These are phyloP conservation scores for Corythornis madagascariensis DNA, from an alignment of 2,113 vertebrate genomes.

Conservation along the genomic window DNA sequence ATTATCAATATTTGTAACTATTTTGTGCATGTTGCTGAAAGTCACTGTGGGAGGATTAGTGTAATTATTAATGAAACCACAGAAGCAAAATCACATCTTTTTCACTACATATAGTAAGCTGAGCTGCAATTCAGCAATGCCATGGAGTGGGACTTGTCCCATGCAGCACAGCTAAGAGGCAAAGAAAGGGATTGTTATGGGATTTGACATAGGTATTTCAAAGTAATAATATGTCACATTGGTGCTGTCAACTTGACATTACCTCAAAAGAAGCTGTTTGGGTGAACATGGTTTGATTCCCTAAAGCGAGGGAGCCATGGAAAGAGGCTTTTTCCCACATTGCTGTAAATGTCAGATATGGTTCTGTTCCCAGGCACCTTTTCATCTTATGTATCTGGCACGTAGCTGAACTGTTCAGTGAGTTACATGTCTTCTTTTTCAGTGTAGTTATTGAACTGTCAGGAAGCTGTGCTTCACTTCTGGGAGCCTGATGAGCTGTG, in stretches of 20 bases:
- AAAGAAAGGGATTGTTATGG: not conserved
- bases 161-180: not conserved
- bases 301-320: not conserved
- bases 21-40: not conserved
- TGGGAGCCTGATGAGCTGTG: not conserved
- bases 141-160: rapidly evolving
- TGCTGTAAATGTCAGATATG: not conserved
- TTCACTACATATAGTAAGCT: not conserved
- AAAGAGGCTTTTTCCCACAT: not conserved
- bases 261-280: not conserved
- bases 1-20: not conserved
- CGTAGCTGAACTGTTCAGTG: not conserved
- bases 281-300: not conserved
- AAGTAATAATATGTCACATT: not conserved
- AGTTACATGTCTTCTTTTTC: not conserved
- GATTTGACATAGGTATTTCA: not conserved
- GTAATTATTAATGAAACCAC: not conserved
- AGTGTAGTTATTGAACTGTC: not conserved
- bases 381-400: not conserved
- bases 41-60: not conserved
- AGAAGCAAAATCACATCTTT: not conserved
- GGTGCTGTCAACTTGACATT: not conserved
- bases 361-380: not conserved
- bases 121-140: not conserved
- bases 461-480: not conserved